Evolutionary conservation across 2,113 vertebrate species (phyloP).

Genomic region (Talpa occidentalis): DNA sequence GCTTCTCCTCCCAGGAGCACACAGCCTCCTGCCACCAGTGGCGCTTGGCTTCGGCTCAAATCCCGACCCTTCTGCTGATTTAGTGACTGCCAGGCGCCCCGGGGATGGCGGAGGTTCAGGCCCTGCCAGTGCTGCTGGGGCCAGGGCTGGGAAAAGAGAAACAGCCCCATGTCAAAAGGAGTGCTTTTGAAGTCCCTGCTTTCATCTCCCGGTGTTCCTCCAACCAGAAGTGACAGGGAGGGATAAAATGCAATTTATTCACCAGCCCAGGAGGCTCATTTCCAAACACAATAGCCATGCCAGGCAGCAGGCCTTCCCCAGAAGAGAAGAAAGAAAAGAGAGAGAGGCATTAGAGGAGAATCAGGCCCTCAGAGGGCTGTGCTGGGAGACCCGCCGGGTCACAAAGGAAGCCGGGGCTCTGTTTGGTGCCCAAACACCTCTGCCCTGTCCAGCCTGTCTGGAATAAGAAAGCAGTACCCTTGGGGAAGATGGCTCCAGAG

Average conservation of each 20-base stretch:
- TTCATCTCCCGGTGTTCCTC: conserved; percentile 59
- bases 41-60: conserved; percentile 37
- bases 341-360: conserved; percentile 27
- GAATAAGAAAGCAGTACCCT: not conserved
- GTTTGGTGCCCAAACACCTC: not conserved
- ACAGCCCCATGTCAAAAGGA: conserved; percentile 53
- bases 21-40: not conserved
- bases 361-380: not conserved
- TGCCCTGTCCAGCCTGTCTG: not conserved
- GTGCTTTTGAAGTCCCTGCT: conserved; percentile 67
- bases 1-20: conserved; percentile 9
- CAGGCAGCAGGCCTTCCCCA: conserved; percentile 49
- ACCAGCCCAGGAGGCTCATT: conserved; percentile 65
- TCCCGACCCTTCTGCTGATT: not conserved
- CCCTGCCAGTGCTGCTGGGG: not conserved
- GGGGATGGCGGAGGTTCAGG: not conserved
- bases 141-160: conserved; percentile 45
- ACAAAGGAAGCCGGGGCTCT: not conserved
- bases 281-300: conserved; percentile 61
- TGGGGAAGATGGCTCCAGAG: not conserved
- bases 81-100: not conserved
- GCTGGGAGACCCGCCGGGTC: not conserved
- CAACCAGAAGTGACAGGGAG: conserved; percentile 71
- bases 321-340: conserved; percentile 48
- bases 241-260: conserved; percentile 68